phyloP scores from a whole-genome alignment of 2,888 invertebrate species.

The Drepanosiphum platanoidis region DNA sequence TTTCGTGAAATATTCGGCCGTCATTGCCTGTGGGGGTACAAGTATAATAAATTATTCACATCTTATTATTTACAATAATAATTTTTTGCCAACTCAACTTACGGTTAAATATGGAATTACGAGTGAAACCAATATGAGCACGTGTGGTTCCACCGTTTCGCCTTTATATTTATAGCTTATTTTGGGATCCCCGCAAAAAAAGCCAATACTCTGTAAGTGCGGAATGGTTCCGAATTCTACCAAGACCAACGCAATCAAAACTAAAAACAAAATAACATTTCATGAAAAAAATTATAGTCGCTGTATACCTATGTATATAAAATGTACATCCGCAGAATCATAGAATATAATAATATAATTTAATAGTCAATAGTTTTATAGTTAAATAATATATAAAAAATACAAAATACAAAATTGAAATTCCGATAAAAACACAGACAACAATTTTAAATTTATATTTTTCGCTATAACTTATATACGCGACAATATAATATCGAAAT shows the following conservation, averaged over 20 bases:
- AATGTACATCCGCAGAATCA: neutral
- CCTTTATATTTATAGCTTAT: constrained; percentile 76
- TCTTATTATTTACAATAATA: neutral
- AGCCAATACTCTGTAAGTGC: constrained; percentile 72
- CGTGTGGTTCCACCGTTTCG: constrained; percentile 74
- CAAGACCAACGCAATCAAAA: constrained; percentile 71
- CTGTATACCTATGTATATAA: too few relatives aligned
- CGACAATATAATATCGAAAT: too few relatives aligned
- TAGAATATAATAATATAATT: too few relatives aligned
- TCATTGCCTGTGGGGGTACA: constrained; percentile 31
- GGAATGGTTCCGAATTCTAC: constrained; percentile 76
- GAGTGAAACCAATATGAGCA: constrained; percentile 71
- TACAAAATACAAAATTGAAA: neutral
- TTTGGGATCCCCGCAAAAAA: constrained; percentile 77
- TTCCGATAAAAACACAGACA: neutral
- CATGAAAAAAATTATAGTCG: neutral
- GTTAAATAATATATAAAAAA: neutral
- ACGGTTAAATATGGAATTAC: constrained; percentile 69
- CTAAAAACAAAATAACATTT: constrained; percentile 69
- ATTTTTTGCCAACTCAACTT: constrained; percentile 24
- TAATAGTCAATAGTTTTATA: neutral
- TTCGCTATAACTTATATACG: too few relatives aligned
- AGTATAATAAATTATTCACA: too few relatives aligned
- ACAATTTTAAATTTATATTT: neutral
- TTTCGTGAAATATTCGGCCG: constrained; percentile 46